phyloP scores from a whole-genome alignment of 2,888 invertebrate genomes.

The Liodrosophila aerea region DNA sequence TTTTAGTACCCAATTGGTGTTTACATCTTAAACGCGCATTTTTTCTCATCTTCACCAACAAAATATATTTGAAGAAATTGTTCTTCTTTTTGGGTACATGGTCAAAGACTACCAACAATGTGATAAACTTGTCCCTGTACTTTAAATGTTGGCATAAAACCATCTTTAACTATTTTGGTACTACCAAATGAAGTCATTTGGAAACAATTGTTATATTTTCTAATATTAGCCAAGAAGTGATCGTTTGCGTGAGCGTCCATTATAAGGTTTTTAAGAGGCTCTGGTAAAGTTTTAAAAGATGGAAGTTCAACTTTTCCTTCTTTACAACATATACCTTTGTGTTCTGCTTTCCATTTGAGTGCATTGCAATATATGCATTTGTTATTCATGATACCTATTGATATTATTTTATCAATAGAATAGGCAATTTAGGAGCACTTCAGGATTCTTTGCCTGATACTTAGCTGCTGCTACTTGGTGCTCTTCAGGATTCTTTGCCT shows the following conservation, averaged over 20 bases:
- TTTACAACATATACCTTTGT: background rate
- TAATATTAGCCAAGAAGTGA: conserved; percentile 13
- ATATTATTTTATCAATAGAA: background rate
- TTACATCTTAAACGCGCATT: too few species aligned
- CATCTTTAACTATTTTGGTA: conserved; percentile 21
- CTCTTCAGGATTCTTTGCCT: too few species aligned
- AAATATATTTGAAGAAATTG: too few species aligned
- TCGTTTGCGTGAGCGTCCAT: too few species aligned
- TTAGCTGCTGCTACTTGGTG: too few species aligned
- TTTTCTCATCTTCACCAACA: too few species aligned
- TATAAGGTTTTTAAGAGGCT: too few species aligned
- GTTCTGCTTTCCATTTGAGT: background rate
- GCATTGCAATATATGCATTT: conserved; percentile 4
- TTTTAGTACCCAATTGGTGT: too few species aligned
- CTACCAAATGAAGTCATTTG: conserved; percentile 25
- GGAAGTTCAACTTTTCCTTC: background rate
- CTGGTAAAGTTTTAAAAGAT: too few species aligned
- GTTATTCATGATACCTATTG: conserved; percentile 4
- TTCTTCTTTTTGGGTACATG: background rate
- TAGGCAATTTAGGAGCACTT: background rate
- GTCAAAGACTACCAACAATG: background rate
- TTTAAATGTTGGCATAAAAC: conserved; percentile 19
- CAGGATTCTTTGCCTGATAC: too few species aligned
- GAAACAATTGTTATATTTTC: conserved; percentile 24
- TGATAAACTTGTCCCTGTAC: background rate